Percentiles rank a stretch among this genome's conserved stretches.
Conservation (phyloP, 1,140 invertebrate genomes). For the Drosophila simulans region DNA sequence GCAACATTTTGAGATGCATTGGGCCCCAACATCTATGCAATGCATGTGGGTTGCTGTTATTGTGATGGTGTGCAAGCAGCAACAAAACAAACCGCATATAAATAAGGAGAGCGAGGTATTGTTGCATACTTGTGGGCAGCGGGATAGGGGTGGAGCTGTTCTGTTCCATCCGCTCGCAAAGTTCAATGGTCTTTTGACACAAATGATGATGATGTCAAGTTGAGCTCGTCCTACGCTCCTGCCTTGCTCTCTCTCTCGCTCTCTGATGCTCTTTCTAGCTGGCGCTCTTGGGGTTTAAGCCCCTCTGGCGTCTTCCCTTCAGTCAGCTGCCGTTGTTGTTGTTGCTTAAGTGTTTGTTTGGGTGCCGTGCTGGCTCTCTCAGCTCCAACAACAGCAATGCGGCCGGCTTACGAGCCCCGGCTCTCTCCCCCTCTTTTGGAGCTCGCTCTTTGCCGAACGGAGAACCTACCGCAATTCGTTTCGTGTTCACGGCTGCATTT, state of each 20-base stretch:
- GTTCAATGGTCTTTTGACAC: constrained; percentile 84
- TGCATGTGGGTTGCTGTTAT: constrained; percentile 5
- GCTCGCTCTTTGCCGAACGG: constrained; percentile 13
- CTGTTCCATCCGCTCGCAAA: constrained; percentile 55
- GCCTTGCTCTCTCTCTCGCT: background rate
- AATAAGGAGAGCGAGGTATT: constrained; percentile 17
- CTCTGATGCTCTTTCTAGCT: background rate
- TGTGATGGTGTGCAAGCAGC: constrained; percentile 28
- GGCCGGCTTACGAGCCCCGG: constrained; percentile 51
- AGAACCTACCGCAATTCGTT: constrained; percentile 79
- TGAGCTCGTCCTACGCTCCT: constrained; percentile 56
- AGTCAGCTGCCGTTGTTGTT: constrained; percentile 49
- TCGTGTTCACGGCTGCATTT: constrained; percentile 73
- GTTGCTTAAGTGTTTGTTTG: constrained; percentile 75
- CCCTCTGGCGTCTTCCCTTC: constrained; percentile 9
- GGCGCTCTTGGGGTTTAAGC: background rate
- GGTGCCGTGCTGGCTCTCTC: constrained; percentile 66
- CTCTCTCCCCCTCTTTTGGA: constrained; percentile 5
- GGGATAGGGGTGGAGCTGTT: constrained; percentile 9
- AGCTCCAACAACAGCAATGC: constrained; percentile 32
- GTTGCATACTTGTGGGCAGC: constrained; percentile 21
- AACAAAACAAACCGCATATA: constrained; percentile 55
- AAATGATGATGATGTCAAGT: constrained; percentile 84
- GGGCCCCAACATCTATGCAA: background rate
- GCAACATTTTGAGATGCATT: background rate